Conservation (phyloP, 2,888 invertebrate genomes). For the Trissolcus brochymenae region DNA sequence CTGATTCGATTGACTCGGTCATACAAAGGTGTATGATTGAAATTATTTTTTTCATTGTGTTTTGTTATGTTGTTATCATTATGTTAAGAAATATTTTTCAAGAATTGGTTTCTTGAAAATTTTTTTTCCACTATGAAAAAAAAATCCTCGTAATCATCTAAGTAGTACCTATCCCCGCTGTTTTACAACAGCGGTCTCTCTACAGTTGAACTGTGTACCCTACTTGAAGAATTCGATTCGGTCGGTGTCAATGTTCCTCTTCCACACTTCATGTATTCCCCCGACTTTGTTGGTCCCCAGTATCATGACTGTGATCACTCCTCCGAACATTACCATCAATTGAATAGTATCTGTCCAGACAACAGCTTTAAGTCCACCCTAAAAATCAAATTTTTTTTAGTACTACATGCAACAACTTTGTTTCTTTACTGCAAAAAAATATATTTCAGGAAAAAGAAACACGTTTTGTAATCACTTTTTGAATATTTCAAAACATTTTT, state of each 20-base stretch:
- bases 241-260: constrained; percentile 80
- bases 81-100: not conserved
- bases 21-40: not conserved
- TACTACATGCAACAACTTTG: no score
- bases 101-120: not conserved
- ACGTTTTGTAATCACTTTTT: no score
- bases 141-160: constrained; percentile 29
- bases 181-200: constrained; percentile 41
- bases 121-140: not conserved
- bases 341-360: constrained; percentile 90
- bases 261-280: constrained; percentile 81
- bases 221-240: constrained; percentile 87
- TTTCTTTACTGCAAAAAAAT: no score
- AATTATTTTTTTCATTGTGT: no score
- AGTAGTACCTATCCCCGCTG: constrained; percentile 44
- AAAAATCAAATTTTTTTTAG: constrained; percentile 57
- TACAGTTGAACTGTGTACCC: constrained; percentile 59
- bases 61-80: no score
- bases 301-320: constrained; percentile 81
- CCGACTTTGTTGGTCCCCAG: constrained; percentile 83
- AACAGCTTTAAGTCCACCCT: constrained; percentile 88
- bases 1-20: not conserved
- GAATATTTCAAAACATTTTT: no score
- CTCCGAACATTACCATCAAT: constrained; percentile 85
- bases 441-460: no score